Evolutionary conservation across 2,888 invertebrate species (phyloP).

Genomic region (Tridacna crocea): DNA sequence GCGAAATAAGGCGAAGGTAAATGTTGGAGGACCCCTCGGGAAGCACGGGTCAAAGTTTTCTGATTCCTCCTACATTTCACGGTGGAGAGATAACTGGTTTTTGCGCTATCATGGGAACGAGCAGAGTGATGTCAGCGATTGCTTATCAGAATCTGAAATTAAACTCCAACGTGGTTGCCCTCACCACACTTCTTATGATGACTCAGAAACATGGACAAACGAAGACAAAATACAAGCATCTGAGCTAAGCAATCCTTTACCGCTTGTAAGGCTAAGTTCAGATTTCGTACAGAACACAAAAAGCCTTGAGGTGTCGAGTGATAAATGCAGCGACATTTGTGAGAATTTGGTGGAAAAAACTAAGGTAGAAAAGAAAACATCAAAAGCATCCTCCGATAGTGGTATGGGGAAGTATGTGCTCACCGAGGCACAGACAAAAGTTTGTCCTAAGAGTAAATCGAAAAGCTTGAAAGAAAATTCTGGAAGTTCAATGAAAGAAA

Average conservation of each 20-base stretch:
- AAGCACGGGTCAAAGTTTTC: not conserved
- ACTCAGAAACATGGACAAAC: not conserved
- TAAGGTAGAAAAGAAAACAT: not conserved
- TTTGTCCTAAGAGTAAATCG: not conserved
- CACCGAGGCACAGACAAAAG: too few species aligned
- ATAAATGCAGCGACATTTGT: not conserved
- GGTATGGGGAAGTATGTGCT: slow-evolving; percentile 1
- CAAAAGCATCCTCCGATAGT: slow-evolving; percentile 13
- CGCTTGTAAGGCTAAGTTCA: slow-evolving; percentile 35
- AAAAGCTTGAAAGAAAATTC: slow-evolving; percentile 3
- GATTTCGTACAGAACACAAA: slow-evolving; percentile 38
- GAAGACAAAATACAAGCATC: not conserved
- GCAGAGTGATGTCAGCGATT: not conserved
- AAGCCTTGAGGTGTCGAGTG: slow-evolving; percentile 27
- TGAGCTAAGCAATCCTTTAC: slow-evolving; percentile 32
- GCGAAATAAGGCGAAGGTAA: too few species aligned
- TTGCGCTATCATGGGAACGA: slow-evolving; percentile 41
- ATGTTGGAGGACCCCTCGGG: too few species aligned
- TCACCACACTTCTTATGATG: not conserved
- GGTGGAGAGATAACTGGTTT: slow-evolving; percentile 49
- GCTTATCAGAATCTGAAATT: slow-evolving; percentile 25
- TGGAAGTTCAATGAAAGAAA: not conserved
- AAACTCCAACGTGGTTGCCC: slow-evolving; percentile 13
- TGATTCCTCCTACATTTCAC: slow-evolving; percentile 7
- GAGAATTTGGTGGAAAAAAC: not conserved